These are phyloP conservation scores for Oryzias sinensis DNA, from an alignment of 2,797 vertebrate species.

Conservation along the genomic window DNA sequence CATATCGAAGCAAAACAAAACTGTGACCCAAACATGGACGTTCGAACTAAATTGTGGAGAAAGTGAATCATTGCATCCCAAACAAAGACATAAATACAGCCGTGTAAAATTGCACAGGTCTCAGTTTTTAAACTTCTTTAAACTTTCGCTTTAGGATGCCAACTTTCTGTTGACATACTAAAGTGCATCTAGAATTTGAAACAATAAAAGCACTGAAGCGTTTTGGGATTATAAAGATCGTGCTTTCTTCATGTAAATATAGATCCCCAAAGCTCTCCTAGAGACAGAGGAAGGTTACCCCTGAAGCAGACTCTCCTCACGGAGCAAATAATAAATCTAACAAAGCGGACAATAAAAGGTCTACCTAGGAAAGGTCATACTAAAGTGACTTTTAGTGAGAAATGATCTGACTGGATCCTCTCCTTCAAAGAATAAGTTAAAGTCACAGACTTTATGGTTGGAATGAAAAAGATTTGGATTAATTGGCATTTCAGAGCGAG, in stretches of 20 bases:
- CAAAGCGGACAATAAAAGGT: slow-evolving; percentile 40
- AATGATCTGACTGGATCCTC: slow-evolving; percentile 37
- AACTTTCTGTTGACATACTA: not conserved
- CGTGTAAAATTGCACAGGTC: too few relatives aligned
- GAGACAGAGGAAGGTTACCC: slow-evolving; percentile 6
- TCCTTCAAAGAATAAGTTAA: slow-evolving; percentile 20
- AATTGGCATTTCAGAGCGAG: slow-evolving; percentile 33
- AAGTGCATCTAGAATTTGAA: slow-evolving; percentile 1
- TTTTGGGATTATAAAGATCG: not conserved
- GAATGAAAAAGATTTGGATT: slow-evolving; percentile 13
- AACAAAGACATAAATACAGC: too few relatives aligned
- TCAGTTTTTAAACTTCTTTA: too few relatives aligned
- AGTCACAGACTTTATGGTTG: not conserved
- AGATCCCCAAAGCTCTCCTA: not conserved
- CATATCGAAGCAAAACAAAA: too few relatives aligned
- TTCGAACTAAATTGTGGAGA: too few relatives aligned
- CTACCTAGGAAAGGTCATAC: slow-evolving; percentile 22
- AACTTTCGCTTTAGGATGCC: too few relatives aligned
- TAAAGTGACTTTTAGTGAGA: slow-evolving; percentile 52
- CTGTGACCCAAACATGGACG: too few relatives aligned
- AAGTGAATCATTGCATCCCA: too few relatives aligned
- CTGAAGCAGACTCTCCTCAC: slow-evolving; percentile 21
- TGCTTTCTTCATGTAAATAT: not conserved
- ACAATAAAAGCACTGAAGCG: not conserved
- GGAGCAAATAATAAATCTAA: slow-evolving; percentile 45